Evolutionary conservation across 2,888 invertebrate species (phyloP).

Genomic region (Drosophila hamatofila): DNA sequence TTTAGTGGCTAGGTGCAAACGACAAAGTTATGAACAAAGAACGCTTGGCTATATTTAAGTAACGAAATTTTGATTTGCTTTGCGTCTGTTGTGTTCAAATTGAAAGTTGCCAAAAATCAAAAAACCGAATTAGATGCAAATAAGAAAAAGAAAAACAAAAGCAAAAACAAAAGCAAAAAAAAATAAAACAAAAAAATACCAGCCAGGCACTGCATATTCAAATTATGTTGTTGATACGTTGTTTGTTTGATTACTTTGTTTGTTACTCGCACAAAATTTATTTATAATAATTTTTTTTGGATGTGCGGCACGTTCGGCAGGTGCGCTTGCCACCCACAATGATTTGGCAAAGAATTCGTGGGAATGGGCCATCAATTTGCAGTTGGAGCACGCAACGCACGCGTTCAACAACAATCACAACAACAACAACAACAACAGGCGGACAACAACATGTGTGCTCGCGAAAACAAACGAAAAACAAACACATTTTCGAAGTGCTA

Average conservation of each 20-base stretch:
- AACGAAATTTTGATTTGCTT: constrained; percentile 32
- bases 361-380: constrained; percentile 50
- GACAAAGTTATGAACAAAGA: constrained; percentile 60
- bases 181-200: too few species aligned
- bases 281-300: constrained; percentile 13
- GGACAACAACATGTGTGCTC: constrained; percentile 13
- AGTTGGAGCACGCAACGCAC: constrained; percentile 48
- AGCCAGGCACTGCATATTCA: constrained; percentile 28
- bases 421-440: neutral
- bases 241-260: constrained; percentile 58
- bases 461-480: constrained; percentile 4
- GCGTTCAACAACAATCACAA: constrained; percentile 36
- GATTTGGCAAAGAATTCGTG: constrained; percentile 47
- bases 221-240: constrained; percentile 44
- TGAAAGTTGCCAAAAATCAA: constrained; percentile 42
- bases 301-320: constrained; percentile 40
- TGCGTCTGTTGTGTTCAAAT: constrained; percentile 34
- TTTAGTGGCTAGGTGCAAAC: constrained; percentile 47
- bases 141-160: constrained; percentile 15
- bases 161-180: constrained; percentile 10
- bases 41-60: constrained; percentile 46
- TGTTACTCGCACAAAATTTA: constrained; percentile 37
- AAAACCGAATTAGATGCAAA: constrained; percentile 3
- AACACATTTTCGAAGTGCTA: constrained; percentile 17
- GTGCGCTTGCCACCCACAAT: constrained; percentile 58